These are phyloP conservation scores for Gymnopithys bicolor DNA, from an alignment of 2,797 vertebrate species.

Conservation along the genomic window DNA sequence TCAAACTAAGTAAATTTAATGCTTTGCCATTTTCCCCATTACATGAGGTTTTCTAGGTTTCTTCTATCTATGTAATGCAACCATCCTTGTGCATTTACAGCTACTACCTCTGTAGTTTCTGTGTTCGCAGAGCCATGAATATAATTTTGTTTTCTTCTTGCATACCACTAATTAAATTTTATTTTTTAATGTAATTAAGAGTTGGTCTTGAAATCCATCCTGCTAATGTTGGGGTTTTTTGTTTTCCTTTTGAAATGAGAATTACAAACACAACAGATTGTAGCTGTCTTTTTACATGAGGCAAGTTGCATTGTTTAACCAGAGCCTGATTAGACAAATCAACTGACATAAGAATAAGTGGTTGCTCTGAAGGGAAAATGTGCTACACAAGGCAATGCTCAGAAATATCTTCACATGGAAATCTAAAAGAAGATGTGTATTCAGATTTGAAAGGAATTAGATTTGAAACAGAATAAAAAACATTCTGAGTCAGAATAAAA, in stretches of 20 bases:
- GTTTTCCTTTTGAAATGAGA: slow-evolving; percentile 25
- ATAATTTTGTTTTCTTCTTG: not conserved
- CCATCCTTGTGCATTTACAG: not conserved
- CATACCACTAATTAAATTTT: not conserved
- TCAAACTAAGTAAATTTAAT: not conserved
- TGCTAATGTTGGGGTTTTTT: not conserved
- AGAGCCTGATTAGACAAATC: slow-evolving; percentile 44
- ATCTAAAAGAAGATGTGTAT: not conserved
- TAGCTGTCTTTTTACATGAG: slow-evolving; percentile 12
- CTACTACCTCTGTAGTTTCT: not conserved
- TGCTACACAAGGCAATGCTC: not conserved
- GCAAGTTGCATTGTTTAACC: not conserved
- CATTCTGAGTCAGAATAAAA: not conserved
- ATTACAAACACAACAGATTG: slow-evolving; percentile 22
- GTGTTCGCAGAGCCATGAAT: not conserved
- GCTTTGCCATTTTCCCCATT: not conserved
- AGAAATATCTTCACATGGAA: slow-evolving; percentile 9
- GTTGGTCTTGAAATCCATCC: not conserved
- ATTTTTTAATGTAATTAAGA: slow-evolving; percentile 26
- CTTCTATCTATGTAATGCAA: not conserved
- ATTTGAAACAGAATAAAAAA: not conserved
- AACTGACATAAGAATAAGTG: not conserved
- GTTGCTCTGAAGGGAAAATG: not conserved
- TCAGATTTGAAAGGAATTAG: not conserved
- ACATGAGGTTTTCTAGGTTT: not conserved